Percentiles rank a stretch among this genome's conserved stretches.
Conservation (phyloP, 2,113 vertebrate genomes). For the Channa maculata region DNA sequence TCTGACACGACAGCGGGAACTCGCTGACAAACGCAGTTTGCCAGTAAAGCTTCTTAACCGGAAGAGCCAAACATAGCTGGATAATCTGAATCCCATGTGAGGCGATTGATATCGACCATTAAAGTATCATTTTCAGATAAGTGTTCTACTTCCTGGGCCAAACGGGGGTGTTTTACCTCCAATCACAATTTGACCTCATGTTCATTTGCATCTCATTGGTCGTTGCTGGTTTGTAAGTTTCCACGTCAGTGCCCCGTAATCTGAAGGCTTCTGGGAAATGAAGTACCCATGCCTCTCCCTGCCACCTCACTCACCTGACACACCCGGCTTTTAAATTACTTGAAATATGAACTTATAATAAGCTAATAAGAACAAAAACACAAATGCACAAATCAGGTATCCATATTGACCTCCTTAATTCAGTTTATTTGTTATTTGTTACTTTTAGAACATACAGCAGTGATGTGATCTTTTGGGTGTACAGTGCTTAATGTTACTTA, state of each 20-base stretch:
- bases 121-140: slow-evolving; percentile 6
- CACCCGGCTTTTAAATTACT: no score
- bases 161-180: slow-evolving; percentile 6
- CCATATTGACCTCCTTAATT: no score
- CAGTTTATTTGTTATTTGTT: no score
- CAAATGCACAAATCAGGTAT: no score
- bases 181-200: slow-evolving; percentile 29
- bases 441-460: no score
- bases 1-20: neutral
- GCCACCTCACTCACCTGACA: no score
- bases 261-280: slow-evolving; percentile 49
- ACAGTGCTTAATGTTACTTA: no score
- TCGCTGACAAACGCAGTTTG: slow-evolving; percentile 4
- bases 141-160: neutral
- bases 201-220: slow-evolving; percentile 22
- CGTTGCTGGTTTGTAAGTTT: accelerated
- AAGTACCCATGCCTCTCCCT: neutral
- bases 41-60: slow-evolving; percentile 42
- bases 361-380: no score
- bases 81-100: slow-evolving; percentile 41
- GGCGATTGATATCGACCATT: accelerated
- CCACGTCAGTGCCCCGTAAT: neutral
- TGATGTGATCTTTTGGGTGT: no score
- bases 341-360: no score
- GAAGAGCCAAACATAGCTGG: slow-evolving; percentile 52